phyloP scores from a whole-genome alignment of 2,113 vertebrate genomes.

The Chelonoidis abingdonii region DNA sequence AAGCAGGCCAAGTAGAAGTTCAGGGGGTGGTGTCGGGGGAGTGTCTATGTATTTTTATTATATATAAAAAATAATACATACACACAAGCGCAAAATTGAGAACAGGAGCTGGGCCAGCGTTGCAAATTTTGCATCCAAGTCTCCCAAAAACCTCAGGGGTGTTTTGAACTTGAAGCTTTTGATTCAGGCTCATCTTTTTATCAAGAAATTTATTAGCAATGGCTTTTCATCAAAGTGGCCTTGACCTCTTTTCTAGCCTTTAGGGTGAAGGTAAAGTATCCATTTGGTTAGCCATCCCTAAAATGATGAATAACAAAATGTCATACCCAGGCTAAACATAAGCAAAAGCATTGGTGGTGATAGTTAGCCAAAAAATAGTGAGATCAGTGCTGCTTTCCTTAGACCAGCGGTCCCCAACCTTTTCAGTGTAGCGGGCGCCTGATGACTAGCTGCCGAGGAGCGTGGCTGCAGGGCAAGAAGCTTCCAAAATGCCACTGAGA shows the following conservation, averaged over 20 bases:
- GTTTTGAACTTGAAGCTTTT: fast-evolving
- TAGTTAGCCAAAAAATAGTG: neutral
- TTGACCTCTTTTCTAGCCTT: neutral
- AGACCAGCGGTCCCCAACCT: too few species aligned
- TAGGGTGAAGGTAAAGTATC: neutral
- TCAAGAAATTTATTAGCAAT: fast-evolving
- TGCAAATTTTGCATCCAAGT: neutral
- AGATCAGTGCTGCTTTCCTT: neutral
- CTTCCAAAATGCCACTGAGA: too few species aligned
- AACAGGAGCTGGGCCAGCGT: neutral
- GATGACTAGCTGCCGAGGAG: too few species aligned
- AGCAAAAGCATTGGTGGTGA: neutral
- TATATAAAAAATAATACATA: neutral
- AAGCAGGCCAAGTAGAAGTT: neutral
- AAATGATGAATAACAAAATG: neutral
- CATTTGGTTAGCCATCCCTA: neutral
- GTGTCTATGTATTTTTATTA: too few species aligned
- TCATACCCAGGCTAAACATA: neutral
- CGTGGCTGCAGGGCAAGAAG: too few species aligned
- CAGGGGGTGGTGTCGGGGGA: too few species aligned
- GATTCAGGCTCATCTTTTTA: neutral
- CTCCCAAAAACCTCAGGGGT: neutral
- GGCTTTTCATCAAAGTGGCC: neutral
- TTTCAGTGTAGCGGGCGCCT: too few species aligned
- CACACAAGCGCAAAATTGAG: neutral